These are phyloP conservation scores for Battus philenor DNA, from an alignment of 1,140 invertebrate species.

Conservation along the genomic window DNA sequence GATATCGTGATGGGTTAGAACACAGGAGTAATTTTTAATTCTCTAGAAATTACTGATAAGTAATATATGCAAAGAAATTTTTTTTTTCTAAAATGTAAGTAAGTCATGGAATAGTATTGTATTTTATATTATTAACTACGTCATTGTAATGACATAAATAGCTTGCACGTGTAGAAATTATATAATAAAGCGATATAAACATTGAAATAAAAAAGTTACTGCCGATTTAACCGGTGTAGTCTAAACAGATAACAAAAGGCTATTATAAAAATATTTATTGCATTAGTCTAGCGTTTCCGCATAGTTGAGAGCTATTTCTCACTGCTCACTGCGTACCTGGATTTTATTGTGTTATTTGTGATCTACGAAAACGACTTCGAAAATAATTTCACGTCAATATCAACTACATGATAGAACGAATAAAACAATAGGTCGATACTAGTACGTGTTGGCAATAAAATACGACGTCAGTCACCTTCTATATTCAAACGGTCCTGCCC, in stretches of 20 bases:
- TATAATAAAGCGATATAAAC: no score
- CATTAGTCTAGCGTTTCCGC: constrained; percentile 16
- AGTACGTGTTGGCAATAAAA: constrained; percentile 54
- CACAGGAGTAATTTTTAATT: no score
- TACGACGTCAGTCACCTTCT: constrained; percentile 56
- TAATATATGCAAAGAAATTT: no score
- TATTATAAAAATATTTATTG: constrained; percentile 21
- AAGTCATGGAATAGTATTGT: no score
- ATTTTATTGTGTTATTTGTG: constrained; percentile 24
- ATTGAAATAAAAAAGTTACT: constrained; percentile 14
- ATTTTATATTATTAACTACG: no score
- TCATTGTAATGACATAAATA: no score
- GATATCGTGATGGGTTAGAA: no score
- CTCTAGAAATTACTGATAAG: no score
- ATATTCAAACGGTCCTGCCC: constrained; percentile 45
- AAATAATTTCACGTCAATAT: constrained; percentile 41
- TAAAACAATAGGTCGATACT: constrained; percentile 62
- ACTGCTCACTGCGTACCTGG: constrained; percentile 6
- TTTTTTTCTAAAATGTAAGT: no score
- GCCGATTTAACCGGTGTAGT: not conserved
- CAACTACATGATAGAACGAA: constrained; percentile 36
- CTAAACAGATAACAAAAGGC: not conserved
- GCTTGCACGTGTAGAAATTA: no score
- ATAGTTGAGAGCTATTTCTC: no score
- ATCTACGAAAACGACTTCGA: constrained; percentile 19